A percentile compares a stretch with the other conserved stretches of the same genome.
Evolutionary conservation across 2,797 vertebrate genomes (phyloP).

Genomic region (Eleutherodactylus coqui): DNA sequence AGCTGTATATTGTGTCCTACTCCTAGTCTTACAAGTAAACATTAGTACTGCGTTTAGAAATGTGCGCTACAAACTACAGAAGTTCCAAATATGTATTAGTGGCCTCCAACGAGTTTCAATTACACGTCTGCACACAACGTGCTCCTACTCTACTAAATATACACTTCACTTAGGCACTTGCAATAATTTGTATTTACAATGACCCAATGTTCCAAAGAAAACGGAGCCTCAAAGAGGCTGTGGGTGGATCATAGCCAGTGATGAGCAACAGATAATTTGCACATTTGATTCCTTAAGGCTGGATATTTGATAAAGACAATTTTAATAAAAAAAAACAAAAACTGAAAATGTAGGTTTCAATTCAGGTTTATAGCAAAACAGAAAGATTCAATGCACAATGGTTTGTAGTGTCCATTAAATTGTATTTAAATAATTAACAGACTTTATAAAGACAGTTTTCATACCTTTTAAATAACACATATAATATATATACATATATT

Average conservation of each 20-base stretch:
- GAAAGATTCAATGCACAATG: neutral
- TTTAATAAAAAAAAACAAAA: neutral
- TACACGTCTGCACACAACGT: neutral
- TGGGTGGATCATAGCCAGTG: constrained; percentile 41
- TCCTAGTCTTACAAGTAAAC: neutral
- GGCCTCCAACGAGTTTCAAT: constrained; percentile 6
- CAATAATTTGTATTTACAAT: constrained; percentile 37
- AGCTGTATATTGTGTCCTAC: neutral
- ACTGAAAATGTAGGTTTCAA: neutral
- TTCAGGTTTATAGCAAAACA: neutral
- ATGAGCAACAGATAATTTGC: constrained; percentile 35
- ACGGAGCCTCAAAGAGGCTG: neutral
- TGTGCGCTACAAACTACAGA: neutral
- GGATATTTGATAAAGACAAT: neutral
- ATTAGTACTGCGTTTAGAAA: neutral
- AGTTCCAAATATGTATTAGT: constrained; percentile 9
- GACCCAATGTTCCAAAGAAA: constrained; percentile 54
- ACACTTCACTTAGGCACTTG: constrained; percentile 19
- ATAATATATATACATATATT: no score
- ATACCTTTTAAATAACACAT: no score
- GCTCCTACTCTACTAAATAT: constrained; percentile 6
- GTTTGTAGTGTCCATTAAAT: neutral
- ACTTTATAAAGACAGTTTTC: neutral
- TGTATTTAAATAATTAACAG: neutral
- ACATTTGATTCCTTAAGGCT: constrained; percentile 22